Percentiles rank a stretch among this genome's conserved stretches.
phyloP scores from a whole-genome alignment of 1,140 invertebrate species.

The Heterodera carotae region DNA sequence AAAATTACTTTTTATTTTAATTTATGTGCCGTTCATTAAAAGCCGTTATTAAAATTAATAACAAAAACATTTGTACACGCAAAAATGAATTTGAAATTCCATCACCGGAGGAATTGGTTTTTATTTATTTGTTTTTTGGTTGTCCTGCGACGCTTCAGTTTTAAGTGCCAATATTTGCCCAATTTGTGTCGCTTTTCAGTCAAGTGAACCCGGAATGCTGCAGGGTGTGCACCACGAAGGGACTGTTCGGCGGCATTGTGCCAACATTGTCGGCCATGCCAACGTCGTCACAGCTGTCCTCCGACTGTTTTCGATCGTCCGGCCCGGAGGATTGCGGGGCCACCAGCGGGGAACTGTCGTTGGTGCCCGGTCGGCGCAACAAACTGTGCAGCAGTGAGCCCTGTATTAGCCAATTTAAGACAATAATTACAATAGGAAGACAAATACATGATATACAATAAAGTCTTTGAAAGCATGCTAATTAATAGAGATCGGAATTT shows the following conservation, averaged over 20 bases:
- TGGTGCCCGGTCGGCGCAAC: slow-evolving; percentile 10
- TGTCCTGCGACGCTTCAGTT: no score
- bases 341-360: slow-evolving; percentile 28
- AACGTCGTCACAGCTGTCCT: slow-evolving; percentile 16
- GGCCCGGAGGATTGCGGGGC: neutral
- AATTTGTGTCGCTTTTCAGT: neutral
- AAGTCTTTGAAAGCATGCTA: no score
- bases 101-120: neutral
- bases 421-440: no score
- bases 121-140: neutral
- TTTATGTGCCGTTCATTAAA: no score
- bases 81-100: neutral
- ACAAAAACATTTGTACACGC: no score
- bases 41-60: no score
- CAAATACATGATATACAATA: no score
- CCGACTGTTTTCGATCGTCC: neutral
- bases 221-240: slow-evolving; percentile 24
- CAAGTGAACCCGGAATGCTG: slow-evolving; percentile 32
- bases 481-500: no score
- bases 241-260: slow-evolving; percentile 4
- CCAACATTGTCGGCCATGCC: neutral
- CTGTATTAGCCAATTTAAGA: neutral
- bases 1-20: no score
- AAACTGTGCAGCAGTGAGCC: neutral
- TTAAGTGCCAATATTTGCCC: neutral